Conservation (phyloP, 2,888 invertebrate species). For the Nebria brevicollis region DNA sequence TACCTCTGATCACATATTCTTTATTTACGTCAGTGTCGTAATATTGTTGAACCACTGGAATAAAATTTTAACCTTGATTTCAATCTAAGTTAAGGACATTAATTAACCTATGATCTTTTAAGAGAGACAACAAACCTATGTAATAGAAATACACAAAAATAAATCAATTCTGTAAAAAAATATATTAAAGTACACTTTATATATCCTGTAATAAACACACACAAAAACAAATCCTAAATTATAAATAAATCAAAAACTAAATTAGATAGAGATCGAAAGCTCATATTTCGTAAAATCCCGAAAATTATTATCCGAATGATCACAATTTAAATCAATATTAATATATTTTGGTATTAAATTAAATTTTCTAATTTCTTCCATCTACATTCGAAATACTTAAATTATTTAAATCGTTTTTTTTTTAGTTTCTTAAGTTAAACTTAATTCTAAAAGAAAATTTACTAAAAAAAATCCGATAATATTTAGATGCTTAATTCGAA, state of each 20-base stretch:
- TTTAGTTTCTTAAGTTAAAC: too few species aligned
- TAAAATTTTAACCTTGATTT: background rate
- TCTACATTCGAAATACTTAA: too few species aligned
- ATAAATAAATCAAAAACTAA: background rate
- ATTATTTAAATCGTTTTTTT: too few species aligned
- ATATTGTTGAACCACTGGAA: conserved; percentile 79
- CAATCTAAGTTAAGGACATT: background rate
- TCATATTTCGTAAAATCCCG: background rate
- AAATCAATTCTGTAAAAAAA: background rate
- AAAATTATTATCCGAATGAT: background rate
- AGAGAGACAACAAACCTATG: background rate
- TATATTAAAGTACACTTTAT: too few species aligned
- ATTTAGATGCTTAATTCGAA: background rate
- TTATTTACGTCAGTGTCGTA: conserved; percentile 88
- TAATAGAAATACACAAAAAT: background rate
- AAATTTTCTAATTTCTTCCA: too few species aligned
- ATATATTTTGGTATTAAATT: too few species aligned
- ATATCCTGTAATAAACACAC: background rate
- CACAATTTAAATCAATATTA: too few species aligned
- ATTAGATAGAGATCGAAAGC: background rate
- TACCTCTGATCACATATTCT: conserved; percentile 90
- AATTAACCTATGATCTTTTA: background rate
- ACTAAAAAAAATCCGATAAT: background rate
- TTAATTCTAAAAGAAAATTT: too few species aligned
- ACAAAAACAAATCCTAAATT: background rate